Conservation (phyloP, 2,888 invertebrate species). For the Hylaea fasciaria region DNA sequence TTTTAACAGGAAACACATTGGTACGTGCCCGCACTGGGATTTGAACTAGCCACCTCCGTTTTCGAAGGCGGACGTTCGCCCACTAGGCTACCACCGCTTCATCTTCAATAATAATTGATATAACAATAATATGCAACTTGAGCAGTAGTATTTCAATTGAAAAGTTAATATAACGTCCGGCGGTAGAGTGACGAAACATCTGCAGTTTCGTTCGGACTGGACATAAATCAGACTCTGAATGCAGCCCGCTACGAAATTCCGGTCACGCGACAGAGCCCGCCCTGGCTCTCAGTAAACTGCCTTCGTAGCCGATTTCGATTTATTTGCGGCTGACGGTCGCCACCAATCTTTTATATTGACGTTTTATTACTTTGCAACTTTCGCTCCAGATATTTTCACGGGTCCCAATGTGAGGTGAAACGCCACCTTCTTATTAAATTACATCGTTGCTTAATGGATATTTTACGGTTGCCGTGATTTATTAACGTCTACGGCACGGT, state of each 20-base stretch:
- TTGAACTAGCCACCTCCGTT: too few relatives aligned
- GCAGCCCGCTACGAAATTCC: conserved; percentile 70
- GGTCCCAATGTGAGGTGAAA: conserved; percentile 26
- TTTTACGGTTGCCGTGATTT: conserved; percentile 24
- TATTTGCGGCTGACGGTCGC: conserved; percentile 59
- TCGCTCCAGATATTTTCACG: conserved; percentile 35
- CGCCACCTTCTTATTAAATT: conserved; percentile 28
- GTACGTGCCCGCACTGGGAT: too few relatives aligned
- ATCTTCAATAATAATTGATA: too few relatives aligned
- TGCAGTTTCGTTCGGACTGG: conserved; percentile 66
- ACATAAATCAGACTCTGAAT: conserved; percentile 73
- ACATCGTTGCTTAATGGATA: conserved; percentile 20
- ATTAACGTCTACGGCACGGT: conserved; percentile 16
- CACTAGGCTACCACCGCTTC: too few relatives aligned
- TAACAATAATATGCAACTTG: too few relatives aligned
- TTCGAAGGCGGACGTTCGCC: too few relatives aligned
- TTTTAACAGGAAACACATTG: too few relatives aligned
- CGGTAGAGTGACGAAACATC: conserved; percentile 60
- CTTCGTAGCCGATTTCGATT: conserved; percentile 63
- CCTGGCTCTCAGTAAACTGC: conserved; percentile 62
- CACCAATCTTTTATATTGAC: conserved; percentile 54
- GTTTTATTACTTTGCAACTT: conserved; percentile 47
- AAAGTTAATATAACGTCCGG: conserved; percentile 61
- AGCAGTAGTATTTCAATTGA: conserved; percentile 7
- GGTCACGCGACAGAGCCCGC: conserved; percentile 68